Percentiles rank a stretch among this genome's conserved stretches.
These are phyloP conservation scores for Zonotrichia leucophrys DNA, from an alignment of 2,113 vertebrate genomes.

Conservation along the genomic window DNA sequence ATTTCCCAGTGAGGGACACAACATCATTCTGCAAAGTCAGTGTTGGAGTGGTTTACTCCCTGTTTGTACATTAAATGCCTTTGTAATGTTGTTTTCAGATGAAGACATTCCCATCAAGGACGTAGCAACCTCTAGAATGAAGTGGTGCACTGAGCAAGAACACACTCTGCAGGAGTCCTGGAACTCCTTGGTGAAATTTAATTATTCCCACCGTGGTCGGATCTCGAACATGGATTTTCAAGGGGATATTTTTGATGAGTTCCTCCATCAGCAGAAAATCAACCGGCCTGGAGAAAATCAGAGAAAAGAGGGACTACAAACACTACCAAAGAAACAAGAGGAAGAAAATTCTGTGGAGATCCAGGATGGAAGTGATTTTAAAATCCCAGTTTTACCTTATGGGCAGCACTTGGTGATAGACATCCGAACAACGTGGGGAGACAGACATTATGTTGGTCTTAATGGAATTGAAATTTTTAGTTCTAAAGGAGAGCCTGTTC, in stretches of 20 bases:
- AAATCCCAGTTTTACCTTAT: slow-evolving; percentile 89
- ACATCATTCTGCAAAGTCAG: background rate
- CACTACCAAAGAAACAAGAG: slow-evolving; percentile 30
- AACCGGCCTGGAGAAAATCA: slow-evolving; percentile 37
- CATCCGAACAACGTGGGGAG: slow-evolving; percentile 94
- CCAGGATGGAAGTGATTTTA: slow-evolving; percentile 78
- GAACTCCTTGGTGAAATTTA: slow-evolving; percentile 89
- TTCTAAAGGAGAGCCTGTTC: slow-evolving; percentile 85
- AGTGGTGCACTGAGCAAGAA: slow-evolving; percentile 80
- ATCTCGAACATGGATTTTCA: slow-evolving; percentile 88
- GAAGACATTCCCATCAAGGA: background rate
- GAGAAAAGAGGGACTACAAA: slow-evolving; percentile 44
- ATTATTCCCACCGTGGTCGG: slow-evolving; percentile 89
- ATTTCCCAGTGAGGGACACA: background rate
- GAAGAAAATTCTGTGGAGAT: slow-evolving; percentile 50
- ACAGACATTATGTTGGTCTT: slow-evolving; percentile 94
- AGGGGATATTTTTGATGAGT: slow-evolving; percentile 91
- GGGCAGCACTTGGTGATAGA: slow-evolving; percentile 86
- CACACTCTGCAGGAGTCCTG: slow-evolving; percentile 87
- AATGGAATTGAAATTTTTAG: slow-evolving; percentile 94
- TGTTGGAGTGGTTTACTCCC: background rate
- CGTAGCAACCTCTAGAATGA: background rate
- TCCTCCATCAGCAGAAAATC: slow-evolving; percentile 84
- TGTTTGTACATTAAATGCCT: background rate
- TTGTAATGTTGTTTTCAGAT: slow-evolving; percentile 63